Percentiles rank a stretch among this genome's conserved stretches.
phyloP scores from a whole-genome alignment of 2,113 vertebrate species.

The Cavia porcellus region DNA sequence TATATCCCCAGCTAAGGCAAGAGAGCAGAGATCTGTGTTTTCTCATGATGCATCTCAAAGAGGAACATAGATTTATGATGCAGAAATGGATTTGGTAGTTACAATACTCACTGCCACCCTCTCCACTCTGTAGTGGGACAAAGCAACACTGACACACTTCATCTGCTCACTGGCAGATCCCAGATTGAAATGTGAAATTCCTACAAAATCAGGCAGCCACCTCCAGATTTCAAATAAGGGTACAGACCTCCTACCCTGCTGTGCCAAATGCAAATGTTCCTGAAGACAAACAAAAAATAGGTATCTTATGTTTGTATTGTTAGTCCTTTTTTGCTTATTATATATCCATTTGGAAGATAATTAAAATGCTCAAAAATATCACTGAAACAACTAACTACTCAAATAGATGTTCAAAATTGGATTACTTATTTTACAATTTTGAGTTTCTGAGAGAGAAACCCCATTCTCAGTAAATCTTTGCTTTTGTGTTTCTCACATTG shows the following conservation, averaged over 20 bases:
- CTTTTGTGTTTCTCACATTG: neutral
- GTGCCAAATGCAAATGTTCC: neutral
- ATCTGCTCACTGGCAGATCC: neutral
- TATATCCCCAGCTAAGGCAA: neutral
- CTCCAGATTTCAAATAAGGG: neutral
- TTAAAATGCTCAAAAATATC: constrained; percentile 3
- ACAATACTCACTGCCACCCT: too few species aligned
- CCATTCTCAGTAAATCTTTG: neutral
- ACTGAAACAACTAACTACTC: neutral
- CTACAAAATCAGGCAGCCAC: neutral
- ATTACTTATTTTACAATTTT: neutral
- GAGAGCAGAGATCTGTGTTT: neutral
- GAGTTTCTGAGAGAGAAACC: neutral
- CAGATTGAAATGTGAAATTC: neutral
- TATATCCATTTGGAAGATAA: neutral
- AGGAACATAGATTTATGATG: neutral
- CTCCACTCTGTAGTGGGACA: neutral
- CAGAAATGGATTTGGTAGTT: neutral
- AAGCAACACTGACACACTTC: neutral
- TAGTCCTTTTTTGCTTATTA: neutral
- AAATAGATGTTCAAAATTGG: neutral
- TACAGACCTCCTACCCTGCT: too few species aligned
- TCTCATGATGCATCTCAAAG: neutral
- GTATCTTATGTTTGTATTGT: neutral
- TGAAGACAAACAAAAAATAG: neutral